Evolutionary conservation across 23 tunicate genomes (phyloP).

Genomic region (Ciona savignyi): DNA sequence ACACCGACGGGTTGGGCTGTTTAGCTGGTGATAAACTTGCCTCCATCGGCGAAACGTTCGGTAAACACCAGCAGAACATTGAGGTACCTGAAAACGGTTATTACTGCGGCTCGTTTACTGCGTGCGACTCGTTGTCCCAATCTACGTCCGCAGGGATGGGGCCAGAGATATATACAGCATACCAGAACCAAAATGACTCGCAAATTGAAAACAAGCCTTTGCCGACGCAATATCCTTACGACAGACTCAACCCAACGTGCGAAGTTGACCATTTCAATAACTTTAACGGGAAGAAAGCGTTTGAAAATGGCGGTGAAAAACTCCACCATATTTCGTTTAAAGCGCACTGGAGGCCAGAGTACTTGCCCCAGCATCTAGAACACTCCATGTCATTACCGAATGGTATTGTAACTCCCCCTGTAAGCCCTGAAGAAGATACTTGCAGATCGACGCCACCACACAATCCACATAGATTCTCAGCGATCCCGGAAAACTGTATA

Average conservation of each 20-base stretch:
- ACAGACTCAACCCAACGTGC: not conserved
- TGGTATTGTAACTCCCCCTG: slow-evolving; percentile 59
- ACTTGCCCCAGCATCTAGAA: not conserved
- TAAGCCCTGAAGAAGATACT: slow-evolving; percentile 45
- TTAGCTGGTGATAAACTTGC: slow-evolving; percentile 22
- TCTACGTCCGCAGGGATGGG: not conserved
- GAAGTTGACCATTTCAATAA: not conserved
- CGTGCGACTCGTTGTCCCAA: not conserved
- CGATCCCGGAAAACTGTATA: slow-evolving; percentile 1
- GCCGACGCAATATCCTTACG: not conserved
- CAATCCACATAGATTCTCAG: not conserved
- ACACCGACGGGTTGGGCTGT: not conserved
- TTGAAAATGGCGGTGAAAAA: not conserved
- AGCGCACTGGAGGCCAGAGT: not conserved
- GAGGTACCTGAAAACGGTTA: slow-evolving; percentile 4
- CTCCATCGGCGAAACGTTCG: slow-evolving; percentile 48
- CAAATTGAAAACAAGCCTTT: not conserved
- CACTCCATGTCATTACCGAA: not conserved
- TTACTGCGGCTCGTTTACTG: not conserved
- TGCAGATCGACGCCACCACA: not conserved
- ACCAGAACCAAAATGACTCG: not conserved
- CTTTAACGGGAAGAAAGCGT: not conserved
- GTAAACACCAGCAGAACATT: slow-evolving; percentile 8
- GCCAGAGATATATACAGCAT: not conserved
- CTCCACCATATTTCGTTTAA: no score